A percentile compares a stretch with the other conserved stretches of the same genome.
phyloP scores from a whole-genome alignment of 2,113 vertebrate genomes.

The Catharus bicknelli region DNA sequence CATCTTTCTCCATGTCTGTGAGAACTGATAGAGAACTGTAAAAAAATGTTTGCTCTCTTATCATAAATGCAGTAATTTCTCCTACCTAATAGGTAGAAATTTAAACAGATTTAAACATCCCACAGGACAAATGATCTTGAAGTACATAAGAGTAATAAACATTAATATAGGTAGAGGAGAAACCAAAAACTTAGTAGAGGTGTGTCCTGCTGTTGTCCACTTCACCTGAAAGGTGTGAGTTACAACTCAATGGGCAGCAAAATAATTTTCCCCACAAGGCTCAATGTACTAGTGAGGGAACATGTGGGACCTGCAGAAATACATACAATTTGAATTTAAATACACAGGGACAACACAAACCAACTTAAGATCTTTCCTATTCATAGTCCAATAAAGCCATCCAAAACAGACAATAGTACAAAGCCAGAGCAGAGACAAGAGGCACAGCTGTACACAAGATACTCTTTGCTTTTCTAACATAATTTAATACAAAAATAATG shows the following conservation, averaged over 20 bases:
- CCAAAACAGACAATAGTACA: not conserved
- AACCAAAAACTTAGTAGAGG: not conserved
- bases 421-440: not conserved
- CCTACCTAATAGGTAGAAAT: not conserved
- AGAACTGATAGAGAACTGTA: not conserved
- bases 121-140: not conserved
- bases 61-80: not conserved
- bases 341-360: not conserved
- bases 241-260: not conserved
- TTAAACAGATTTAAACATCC: not conserved
- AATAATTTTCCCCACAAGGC: not conserved
- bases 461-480: not conserved
- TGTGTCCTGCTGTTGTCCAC: not conserved
- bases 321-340: not conserved
- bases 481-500: not conserved
- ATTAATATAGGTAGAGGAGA: not conserved
- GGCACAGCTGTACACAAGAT: not conserved
- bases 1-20: not conserved
- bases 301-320: not conserved
- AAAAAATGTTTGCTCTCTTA: not conserved
- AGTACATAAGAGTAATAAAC: not conserved
- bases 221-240: not conserved
- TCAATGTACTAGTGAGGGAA: not conserved
- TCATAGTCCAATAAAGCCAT: not conserved
- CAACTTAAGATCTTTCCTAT: not conserved